Base-by-base conservation (phyloP, 2,797 vertebrate genomes). In the Ambastaia sidthimunki region DNA sequence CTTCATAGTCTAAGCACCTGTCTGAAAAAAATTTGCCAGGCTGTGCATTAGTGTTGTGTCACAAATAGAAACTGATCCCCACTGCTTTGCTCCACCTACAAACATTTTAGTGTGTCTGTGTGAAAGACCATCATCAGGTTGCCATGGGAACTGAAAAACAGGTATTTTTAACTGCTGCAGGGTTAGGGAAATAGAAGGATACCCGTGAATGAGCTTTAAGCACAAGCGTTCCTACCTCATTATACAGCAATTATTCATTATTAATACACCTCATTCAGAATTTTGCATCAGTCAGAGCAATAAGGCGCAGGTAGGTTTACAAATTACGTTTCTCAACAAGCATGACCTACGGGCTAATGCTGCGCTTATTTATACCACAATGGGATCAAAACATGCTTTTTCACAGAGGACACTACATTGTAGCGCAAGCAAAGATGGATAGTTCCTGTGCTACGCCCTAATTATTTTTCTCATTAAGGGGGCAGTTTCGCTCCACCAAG, bases 131-230 rank as follows among this genome's bases (percentile, higher is more conserved):
- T 80, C 71, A 19, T 80, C 25, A 0, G 34, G 83, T 84, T 84
- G 52, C 80, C 60, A 84, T 84, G 80, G 76, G 66, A 84, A 81
- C 83, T 79, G 74, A 60, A 79, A 78, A 54, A 37, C 71, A 72
- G 76, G 71, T 71, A 60, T 60, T 31, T 41, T 41, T 9, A 28
- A 28, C 41, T 1, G 21, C 41, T 74, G 79, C 71, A 19, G 59
- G 19, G 13, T 69, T 37, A 4, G 71, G 52, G 65, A 44, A 28
- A 44, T 63, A 55, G 13, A 60, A 1, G 23, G 7, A 57, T 63
- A n/a, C 28, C 28, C 2, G 28, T 21, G 37, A 44, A 73, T 47
- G 6, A 55, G 63, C 52, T 48, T 44, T 47, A 37, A 21, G 19
- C 66, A 3, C 12, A 7, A 11, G 1, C 44, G 1, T 44, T 48